Conservation (phyloP, 1,140 invertebrate genomes). For the Calephelis nemesis region DNA sequence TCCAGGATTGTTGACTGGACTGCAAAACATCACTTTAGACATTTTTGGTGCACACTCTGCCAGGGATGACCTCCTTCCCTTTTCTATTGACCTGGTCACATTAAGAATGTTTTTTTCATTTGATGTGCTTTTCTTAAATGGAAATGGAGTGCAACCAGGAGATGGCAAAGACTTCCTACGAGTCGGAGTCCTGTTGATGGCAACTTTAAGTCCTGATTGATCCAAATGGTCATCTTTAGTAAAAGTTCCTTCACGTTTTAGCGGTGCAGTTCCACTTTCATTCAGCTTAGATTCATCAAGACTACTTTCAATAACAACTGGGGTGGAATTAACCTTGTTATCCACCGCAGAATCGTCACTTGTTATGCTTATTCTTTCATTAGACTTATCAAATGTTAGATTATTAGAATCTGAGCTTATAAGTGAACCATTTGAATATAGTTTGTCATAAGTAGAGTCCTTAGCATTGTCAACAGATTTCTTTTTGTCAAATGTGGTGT, state of each 20-base stretch:
- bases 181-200: conserved; percentile 38
- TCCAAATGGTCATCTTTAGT: conserved; percentile 46
- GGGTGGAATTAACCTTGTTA: conserved; percentile 52
- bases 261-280: conserved; percentile 31
- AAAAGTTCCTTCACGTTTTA: conserved; percentile 62
- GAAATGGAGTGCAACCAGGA: conserved; percentile 64
- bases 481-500: conserved; percentile 16
- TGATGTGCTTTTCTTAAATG: conserved; percentile 36
- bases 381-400: conserved; percentile 27
- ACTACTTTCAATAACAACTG: conserved; percentile 63
- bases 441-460: conserved; percentile 13
- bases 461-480: conserved; percentile 15
- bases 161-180: conserved; percentile 53
- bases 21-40: conserved; percentile 70
- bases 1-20: conserved; percentile 50
- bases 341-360: conserved; percentile 57
- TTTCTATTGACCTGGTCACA: conserved; percentile 67
- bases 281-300: conserved; percentile 40
- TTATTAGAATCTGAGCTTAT: conserved; percentile 24
- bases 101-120: conserved; percentile 53
- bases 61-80: conserved; percentile 38
- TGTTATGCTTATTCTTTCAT: conserved; percentile 47
- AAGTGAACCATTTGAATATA: not conserved
- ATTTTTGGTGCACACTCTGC: conserved; percentile 35
- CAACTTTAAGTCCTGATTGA: conserved; percentile 17